Evolutionary conservation across 2,113 vertebrate genomes (phyloP).

Genomic region (Macroglossus sobrinus): DNA sequence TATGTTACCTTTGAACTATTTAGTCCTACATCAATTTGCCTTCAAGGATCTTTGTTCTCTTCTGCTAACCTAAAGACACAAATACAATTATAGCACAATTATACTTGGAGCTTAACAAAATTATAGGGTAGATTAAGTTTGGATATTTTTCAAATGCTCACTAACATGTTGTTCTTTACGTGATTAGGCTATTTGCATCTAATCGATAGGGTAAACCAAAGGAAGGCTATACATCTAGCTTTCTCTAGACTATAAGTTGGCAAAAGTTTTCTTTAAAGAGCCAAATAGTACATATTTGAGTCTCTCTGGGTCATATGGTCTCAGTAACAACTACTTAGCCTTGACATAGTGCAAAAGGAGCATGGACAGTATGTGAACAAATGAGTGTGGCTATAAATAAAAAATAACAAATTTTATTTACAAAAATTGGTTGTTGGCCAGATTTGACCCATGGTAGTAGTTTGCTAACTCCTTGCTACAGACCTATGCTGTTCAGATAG

Average conservation of each 20-base stretch:
- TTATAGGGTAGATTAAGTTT: neutral
- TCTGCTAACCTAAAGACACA: neutral
- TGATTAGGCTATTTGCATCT: neutral
- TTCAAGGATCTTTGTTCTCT: neutral
- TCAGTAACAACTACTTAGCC: neutral
- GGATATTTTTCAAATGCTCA: neutral
- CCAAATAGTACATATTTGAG: neutral
- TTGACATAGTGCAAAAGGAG: neutral
- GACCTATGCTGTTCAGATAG: neutral
- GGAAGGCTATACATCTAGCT: neutral
- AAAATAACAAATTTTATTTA: neutral
- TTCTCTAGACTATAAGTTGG: neutral
- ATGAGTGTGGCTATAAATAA: neutral
- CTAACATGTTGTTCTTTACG: neutral
- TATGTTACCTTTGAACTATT: neutral
- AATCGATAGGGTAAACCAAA: neutral
- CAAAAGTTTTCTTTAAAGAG: neutral
- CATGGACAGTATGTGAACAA: neutral
- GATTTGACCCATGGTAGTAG: neutral
- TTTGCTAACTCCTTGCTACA: neutral
- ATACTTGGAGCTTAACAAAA: neutral
- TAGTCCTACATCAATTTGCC: neutral
- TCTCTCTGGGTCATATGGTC: neutral
- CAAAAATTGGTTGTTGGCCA: neutral
- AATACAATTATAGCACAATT: neutral